Base-by-base conservation (phyloP, 2,888 invertebrate species). In the Galeruca laticollis region DNA sequence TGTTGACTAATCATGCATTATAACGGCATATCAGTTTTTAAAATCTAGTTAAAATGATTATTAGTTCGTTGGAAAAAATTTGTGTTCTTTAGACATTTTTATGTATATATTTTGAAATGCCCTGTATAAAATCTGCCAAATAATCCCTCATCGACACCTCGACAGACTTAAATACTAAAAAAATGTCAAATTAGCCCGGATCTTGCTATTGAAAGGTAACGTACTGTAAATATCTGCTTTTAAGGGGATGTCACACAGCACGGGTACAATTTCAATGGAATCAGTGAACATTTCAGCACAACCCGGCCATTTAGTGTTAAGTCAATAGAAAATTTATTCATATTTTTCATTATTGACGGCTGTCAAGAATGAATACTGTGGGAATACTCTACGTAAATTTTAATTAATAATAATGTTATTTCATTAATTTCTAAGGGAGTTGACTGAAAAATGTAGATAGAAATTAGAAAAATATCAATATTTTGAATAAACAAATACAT, bases 291-390 rank as follows among this genome's bases (percentile, higher is more conserved):
- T 79, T 79, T 80, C 81, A 77, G 78, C 77, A 79, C 80, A 80
- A 79, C 79, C 83, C 77, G 81, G 81, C 83, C 80, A 83, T 84
- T 84, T 84, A 84, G 81, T 75, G 81, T 79, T 80, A 83, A 83
- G 82, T 82, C 83, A 81, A 79, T 79, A 81, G 84, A 84, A 84
- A 84, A 84, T 84, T 82, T 84, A 84, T 84, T 84, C 84, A 69
- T 60, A 20, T 54, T 62, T 70, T 56, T 40, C 13, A 13, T n/a
- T 60, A 62, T 67, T 26, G 54, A 62, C 66, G 57, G 68, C 70
- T 6, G 60, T 64, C 33, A 56, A 47, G 9, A 18, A 47, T 3
- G 15, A 51, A 59, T 37, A 51, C 51, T 47, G 59, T 66, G 66
- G 47, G 47, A 47, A 47, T 18, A 8, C 47, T 47, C 1, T 18